Percentiles rank a stretch among this genome's conserved stretches.
Conservation (phyloP, 2,888 invertebrate species). For the Fragum sueziense region DNA sequence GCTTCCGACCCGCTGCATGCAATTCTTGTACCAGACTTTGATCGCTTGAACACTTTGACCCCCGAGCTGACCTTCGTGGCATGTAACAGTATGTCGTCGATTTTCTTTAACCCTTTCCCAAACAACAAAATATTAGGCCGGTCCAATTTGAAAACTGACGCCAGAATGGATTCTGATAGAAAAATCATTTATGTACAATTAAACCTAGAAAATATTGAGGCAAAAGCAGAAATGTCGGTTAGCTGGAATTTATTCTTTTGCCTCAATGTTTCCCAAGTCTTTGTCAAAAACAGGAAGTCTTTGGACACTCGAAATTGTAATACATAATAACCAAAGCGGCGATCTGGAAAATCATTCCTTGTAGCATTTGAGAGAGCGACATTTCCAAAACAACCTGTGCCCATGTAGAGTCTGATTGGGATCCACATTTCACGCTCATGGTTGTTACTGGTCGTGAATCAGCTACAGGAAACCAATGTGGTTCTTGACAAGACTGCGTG, state of each 20-base stretch:
- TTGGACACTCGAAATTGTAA: too few species aligned
- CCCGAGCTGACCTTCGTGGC: slow-evolving; percentile 63
- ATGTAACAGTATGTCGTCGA: slow-evolving; percentile 64
- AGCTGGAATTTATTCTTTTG: background rate
- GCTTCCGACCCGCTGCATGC: slow-evolving; percentile 63
- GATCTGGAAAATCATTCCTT: too few species aligned
- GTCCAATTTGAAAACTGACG: background rate
- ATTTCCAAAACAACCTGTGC: too few species aligned
- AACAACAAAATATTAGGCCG: background rate
- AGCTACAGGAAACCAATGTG: too few species aligned
- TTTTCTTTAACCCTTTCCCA: too few species aligned
- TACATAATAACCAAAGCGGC: too few species aligned
- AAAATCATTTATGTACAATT: background rate
- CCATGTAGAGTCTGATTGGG: too few species aligned
- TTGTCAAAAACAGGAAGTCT: too few species aligned
- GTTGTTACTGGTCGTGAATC: too few species aligned
- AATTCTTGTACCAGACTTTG: slow-evolving; percentile 61
- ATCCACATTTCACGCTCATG: too few species aligned
- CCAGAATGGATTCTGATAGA: background rate
- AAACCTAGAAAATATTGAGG: background rate
- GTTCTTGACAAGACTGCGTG: too few species aligned
- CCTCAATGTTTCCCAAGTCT: background rate
- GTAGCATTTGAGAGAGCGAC: too few species aligned
- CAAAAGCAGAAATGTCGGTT: background rate
- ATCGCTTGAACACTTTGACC: slow-evolving; percentile 58